Conservation (phyloP, 2,888 invertebrate genomes). For the Mesorhabditis sp. region DNA sequence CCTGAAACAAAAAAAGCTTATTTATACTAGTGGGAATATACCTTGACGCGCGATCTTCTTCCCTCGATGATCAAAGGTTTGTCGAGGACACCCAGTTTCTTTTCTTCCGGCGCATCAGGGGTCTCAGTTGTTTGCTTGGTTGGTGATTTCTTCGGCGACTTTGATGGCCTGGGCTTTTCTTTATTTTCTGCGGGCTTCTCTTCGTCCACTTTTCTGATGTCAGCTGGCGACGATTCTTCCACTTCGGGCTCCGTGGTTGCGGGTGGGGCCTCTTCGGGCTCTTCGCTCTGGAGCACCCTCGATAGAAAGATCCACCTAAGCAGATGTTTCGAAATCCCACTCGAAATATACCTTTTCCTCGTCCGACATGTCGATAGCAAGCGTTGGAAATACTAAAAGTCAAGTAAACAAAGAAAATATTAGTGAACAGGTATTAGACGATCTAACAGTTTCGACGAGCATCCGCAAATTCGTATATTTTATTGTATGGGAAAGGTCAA, state of each 20-base stretch:
- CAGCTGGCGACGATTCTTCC: neutral
- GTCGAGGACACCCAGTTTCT: neutral
- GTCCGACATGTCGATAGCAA: no score
- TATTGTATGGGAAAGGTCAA: no score
- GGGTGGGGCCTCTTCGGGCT: constrained; percentile 4
- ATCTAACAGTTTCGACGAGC: no score
- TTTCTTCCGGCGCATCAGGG: neutral
- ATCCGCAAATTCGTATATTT: no score
- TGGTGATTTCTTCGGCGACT: neutral
- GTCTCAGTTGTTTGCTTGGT: neutral
- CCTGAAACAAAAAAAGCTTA: constrained; percentile 7
- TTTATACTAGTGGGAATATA: neutral
- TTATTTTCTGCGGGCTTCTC: neutral
- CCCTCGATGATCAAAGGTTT: constrained; percentile 13
- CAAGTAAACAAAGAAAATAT: no score
- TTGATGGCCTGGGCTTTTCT: neutral
- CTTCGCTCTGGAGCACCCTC: neutral
- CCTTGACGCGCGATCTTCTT: constrained; percentile 10
- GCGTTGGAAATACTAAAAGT: no score
- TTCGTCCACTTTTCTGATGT: no score
- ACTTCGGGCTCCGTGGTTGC: neutral
- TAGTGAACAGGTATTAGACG: no score
- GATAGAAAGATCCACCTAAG: no score
- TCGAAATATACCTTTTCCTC: no score
- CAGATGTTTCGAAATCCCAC: no score